phyloP scores from a whole-genome alignment of 2,797 vertebrate species.

The Mus spretus region DNA sequence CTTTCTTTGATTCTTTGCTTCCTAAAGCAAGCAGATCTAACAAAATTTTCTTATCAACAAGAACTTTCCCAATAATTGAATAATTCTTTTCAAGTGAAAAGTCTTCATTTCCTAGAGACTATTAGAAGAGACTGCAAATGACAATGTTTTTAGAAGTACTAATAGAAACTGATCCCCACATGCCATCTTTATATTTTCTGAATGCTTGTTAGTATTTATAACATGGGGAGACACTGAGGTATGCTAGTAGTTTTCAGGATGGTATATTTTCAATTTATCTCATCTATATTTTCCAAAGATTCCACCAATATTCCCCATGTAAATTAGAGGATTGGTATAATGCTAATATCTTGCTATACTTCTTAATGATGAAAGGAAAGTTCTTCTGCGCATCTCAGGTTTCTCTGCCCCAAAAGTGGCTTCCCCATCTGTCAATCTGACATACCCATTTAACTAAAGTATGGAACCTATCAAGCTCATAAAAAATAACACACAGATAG shows the following conservation, averaged over 20 bases:
- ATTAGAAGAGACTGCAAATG: neutral
- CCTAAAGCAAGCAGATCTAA: neutral
- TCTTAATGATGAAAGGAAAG: constrained; percentile 66
- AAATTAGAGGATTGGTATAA: constrained; percentile 50
- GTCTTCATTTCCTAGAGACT: neutral
- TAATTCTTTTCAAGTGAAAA: constrained; percentile 40
- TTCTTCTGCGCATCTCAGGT: constrained; percentile 20
- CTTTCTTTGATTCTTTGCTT: neutral
- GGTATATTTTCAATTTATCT: constrained; percentile 9
- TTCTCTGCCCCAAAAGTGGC: constrained; percentile 45
- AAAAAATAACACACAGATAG: neutral
- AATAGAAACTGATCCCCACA: neutral
- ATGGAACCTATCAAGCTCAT: neutral
- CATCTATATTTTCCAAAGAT: constrained; percentile 61
- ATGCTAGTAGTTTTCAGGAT: neutral
- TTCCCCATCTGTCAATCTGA: constrained; percentile 58
- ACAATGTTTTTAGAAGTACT: neutral
- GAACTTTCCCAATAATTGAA: neutral
- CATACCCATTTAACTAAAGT: constrained; percentile 58
- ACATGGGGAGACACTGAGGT: neutral
- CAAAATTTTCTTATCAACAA: neutral
- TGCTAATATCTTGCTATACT: constrained; percentile 34
- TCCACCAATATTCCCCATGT: constrained; percentile 8
- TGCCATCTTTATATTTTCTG: neutral
- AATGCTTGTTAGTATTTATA: neutral